Evolutionary conservation across 2,888 invertebrate genomes (phyloP).

Genomic region (Vesta saturnalis): DNA sequence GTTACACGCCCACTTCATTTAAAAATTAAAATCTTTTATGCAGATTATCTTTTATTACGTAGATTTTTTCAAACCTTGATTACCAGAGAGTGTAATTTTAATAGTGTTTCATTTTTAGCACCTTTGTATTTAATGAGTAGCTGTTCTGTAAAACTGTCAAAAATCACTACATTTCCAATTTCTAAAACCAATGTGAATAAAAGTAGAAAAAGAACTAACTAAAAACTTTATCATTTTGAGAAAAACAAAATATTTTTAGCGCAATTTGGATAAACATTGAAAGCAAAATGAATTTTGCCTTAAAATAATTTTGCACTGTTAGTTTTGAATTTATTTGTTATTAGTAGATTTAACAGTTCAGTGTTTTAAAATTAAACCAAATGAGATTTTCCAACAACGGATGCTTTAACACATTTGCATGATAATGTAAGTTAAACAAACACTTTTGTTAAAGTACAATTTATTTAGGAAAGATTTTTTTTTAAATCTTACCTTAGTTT

Average conservation of each 20-base stretch:
- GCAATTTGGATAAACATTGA: not conserved
- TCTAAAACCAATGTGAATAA: not conserved
- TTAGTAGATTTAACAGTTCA: not conserved
- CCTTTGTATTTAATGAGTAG: too few species aligned
- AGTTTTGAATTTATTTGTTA: not conserved
- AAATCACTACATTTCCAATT: not conserved
- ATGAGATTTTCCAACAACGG: conserved; percentile 31
- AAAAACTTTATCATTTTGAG: not conserved
- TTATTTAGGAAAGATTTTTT: conserved; percentile 18
- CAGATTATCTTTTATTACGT: too few species aligned
- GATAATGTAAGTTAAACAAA: conserved; percentile 34
- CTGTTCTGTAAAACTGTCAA: too few species aligned
- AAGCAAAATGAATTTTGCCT: not conserved
- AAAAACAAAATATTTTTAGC: not conserved
- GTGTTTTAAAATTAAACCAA: conserved; percentile 21
- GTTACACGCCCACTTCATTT: too few species aligned
- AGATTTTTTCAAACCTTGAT: too few species aligned
- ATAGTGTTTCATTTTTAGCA: too few species aligned
- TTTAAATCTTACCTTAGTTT: conserved; percentile 11
- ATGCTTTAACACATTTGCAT: conserved; percentile 33
- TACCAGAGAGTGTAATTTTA: too few species aligned
- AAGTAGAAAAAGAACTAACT: not conserved
- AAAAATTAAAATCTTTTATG: too few species aligned
- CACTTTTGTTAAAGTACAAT: conserved; percentile 35
- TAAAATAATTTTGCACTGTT: not conserved